Evolutionary conservation across 2,113 vertebrate species (phyloP), one percentile per base, ranked within the genome.

Genomic region (Anseranas semipalmata): DNA sequence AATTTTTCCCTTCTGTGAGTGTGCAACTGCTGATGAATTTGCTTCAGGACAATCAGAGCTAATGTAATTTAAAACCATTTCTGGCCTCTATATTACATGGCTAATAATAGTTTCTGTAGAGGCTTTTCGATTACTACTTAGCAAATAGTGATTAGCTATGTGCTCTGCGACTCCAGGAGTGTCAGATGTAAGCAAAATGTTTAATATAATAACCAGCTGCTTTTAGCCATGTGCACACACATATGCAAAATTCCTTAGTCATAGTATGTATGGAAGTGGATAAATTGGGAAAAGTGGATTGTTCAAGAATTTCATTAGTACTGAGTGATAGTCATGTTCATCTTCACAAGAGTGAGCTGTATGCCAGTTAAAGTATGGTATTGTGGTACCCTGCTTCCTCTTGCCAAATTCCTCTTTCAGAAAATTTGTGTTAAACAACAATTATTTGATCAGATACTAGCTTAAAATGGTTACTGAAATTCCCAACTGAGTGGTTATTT

Each of bases 281-380:
- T 68, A 41, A 71, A 75, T 4, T 62, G 20, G 28, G 32, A 32
- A 62, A 75, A 41, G 53, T 59, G 11, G 6, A 68, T 43, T 62
- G 15, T 52, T 80, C 59, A 53, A 52, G n/a, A 77, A 68, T 37
- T 62, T 66, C 2, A 12, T 84, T 70, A 25, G 30, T 18, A 15
- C 1, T 6, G 35, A 48, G 12, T 0, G 0, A 43, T 71, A 53
- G 24, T 20, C 32, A 45, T 85, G 53, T 74, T 68, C 37, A 22
- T 62, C 21, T 86, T 74, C 32, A 25, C 43, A 62, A 59, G 27
- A 48, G 8, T 33, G 24, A 65, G 39, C 22, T 55, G 12, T 59
- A 9, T 75, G 52, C 27, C 3, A 8, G 2, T 90, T 88, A 65
- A 76, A 68, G 33, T 48, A 30, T 56, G 33, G n/a, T 17, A 8